Percentiles rank a stretch among this genome's conserved stretches.
Evolutionary conservation across 2,888 invertebrate species (phyloP).

Genomic region (Cheilosia pagana): DNA sequence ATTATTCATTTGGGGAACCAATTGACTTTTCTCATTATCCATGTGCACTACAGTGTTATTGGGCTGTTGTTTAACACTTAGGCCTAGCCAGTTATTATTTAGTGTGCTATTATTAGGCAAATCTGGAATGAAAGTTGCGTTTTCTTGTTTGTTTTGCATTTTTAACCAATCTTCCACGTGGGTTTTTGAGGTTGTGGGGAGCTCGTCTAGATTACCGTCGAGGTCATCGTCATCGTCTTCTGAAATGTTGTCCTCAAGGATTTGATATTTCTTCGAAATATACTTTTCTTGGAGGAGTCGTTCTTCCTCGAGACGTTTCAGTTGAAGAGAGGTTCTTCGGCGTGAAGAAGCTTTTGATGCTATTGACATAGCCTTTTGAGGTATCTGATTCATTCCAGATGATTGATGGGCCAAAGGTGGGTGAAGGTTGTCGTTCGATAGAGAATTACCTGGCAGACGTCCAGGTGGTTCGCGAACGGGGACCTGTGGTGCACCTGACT

Average conservation of each 20-base stretch:
- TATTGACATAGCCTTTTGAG: constrained; percentile 17
- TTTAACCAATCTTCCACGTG: constrained; percentile 20
- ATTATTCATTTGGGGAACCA: constrained; percentile 5
- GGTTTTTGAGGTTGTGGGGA: constrained; percentile 16
- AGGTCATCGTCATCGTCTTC: constrained; percentile 2
- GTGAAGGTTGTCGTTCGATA: not conserved
- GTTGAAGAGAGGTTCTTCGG: constrained; percentile 13
- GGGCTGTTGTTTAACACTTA: not conserved
- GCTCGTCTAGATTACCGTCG: constrained; percentile 8
- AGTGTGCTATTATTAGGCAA: constrained; percentile 23
- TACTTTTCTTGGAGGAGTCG: constrained; percentile 23
- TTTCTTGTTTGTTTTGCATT: constrained; percentile 12
- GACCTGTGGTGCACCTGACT: not conserved
- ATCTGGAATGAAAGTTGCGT: constrained; percentile 16
- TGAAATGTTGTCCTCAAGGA: constrained; percentile 22
- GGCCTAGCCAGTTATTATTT: constrained; percentile 33
- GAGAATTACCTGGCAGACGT: not conserved
- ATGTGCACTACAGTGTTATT: constrained; percentile 6
- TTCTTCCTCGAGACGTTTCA: constrained; percentile 23
- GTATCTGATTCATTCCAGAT: not conserved
- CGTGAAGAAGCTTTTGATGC: constrained; percentile 22
- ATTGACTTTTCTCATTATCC: constrained; percentile 5
- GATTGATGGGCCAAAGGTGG: not conserved
- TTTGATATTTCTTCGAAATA: constrained; percentile 30
- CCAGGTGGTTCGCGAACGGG: not conserved